Evolutionary conservation across 2,888 invertebrate genomes (phyloP).

Genomic region (Idaea biselata): DNA sequence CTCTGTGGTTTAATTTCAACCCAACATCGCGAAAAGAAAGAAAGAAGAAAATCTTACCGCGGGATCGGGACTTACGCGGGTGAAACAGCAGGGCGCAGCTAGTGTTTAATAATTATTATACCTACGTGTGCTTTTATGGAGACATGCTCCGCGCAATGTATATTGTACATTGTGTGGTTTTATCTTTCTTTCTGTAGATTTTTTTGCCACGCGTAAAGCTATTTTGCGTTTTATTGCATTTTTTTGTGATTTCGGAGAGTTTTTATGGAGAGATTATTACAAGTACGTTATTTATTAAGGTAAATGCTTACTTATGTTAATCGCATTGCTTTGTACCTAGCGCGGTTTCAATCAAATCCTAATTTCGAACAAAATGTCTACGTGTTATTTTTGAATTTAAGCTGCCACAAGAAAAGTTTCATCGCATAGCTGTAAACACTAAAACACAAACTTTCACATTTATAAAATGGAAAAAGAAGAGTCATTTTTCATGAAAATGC

Average conservation of each 20-base stretch:
- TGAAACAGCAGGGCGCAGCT: too few relatives aligned
- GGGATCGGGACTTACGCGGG: too few relatives aligned
- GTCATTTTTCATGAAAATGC: not conserved
- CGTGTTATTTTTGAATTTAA: too few relatives aligned
- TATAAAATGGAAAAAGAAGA: not conserved
- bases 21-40: too few relatives aligned
- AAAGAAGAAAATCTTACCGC: too few relatives aligned
- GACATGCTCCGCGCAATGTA: not conserved
- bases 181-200: not conserved
- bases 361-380: too few relatives aligned
- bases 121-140: not conserved
- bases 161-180: not conserved
- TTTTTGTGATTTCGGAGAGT: not conserved
- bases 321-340: not conserved
- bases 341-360: too few relatives aligned
- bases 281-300: not conserved
- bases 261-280: not conserved
- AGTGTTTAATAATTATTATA: too few relatives aligned
- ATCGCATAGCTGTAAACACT: too few relatives aligned
- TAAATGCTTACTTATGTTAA: not conserved
- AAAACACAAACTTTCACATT: not conserved
- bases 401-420: too few relatives aligned
- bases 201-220: not conserved
- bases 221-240: not conserved
- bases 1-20: too few relatives aligned